Evolutionary conservation across 2,888 invertebrate genomes (phyloP), one percentile per base, ranked within the genome.

Genomic region (Phortica magna): DNA sequence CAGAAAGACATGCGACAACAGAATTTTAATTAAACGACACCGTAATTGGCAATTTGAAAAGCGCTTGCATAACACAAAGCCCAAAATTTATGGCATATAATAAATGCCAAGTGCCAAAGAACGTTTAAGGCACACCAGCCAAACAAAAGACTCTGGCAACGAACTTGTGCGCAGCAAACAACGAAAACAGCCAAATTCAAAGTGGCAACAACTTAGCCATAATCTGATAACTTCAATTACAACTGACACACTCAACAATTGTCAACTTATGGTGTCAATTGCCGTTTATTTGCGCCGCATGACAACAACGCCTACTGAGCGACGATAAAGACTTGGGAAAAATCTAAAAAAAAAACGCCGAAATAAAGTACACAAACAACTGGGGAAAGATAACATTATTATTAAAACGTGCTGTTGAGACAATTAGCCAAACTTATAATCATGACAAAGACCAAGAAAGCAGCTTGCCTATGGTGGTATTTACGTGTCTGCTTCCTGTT

Each of bases 91-190:
- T 65, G 41, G 41, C 1, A 65, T n/a, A 65, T 9, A 14, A 14
- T 65, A 64, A 14, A 39, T 5, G 48, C 48, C 14, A 64, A 14
- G 7, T 5, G 48, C 48, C 14, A 12, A 48, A 48, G 48, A 48
- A 48, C 31, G 31, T 31, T 31, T 31, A 31, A 31, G 31, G 31
- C 5, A 31, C 31, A 48, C 9, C 48, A 9, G 7, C 5, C 48
- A 48, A 48, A 74, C 65, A 55, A 74, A 74, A 74, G 74, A 74
- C 65, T 43, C 39, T 17, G 41, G 65, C 64, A 22, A 61, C 61
- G 61, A 73, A 73, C 73, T 73, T 19, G 61, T 59, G n/a, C 12
- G 39, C 39, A 70, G 43, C 5, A 48, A 43, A 14, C 9, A 70
- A 48, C 17, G 48, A 19, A 70, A 42, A 70, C 48, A 17, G 10